Base-by-base conservation (phyloP, 2,797 vertebrate genomes). In the Ciconia nigra region DNA sequence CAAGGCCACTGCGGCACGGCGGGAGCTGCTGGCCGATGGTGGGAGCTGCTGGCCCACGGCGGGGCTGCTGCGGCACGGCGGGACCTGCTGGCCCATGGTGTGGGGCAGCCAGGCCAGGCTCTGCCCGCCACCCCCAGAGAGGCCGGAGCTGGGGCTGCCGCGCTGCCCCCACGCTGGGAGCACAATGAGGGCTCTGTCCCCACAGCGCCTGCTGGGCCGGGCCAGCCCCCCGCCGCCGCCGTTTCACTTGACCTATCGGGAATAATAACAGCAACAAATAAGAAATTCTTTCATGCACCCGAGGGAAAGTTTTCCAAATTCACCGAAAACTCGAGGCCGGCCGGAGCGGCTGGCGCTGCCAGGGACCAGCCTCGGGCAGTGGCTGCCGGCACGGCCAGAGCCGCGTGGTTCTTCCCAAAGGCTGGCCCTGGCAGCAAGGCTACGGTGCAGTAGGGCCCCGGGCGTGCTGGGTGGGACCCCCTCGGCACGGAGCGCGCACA, bases 121-220 rank as follows among this genome's bases (percentile, higher is more conserved):
- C 22, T 8, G 44, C 58, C 41, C 7, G 13, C 22, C 0, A 16
- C 28, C 58, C 85, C 26, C 26, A 28, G 35, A 87, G 35, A 9
- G 61, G 37, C 57, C 42, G 47, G 77, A 97, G 77, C 88, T 15
- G 70, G 74, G 88, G 90, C 80, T 58, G 63, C 49, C 31, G 10
- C 17, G 33, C 78, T 66, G 79, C 90, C 96, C 93, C 90, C 83
- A 49, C 76, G 14, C 49, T 13, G 2, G 52, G n/a, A 89, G 83
- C 93, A 98, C 98, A 98, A 98, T 95, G 95, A 55, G 61, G 42
- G 24, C 91, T 96, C 95, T 98, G 96, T 98, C 39, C 73, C 83
- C 29, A 33, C 91, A 87, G 96, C 8, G 16, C 67, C 83, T 15
- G 72, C 81, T 58, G 46, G 58, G 62, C 66, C 35, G 63, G 67